phyloP scores from a whole-genome alignment of 2,113 vertebrate species.

The Bubalus kerabau region DNA sequence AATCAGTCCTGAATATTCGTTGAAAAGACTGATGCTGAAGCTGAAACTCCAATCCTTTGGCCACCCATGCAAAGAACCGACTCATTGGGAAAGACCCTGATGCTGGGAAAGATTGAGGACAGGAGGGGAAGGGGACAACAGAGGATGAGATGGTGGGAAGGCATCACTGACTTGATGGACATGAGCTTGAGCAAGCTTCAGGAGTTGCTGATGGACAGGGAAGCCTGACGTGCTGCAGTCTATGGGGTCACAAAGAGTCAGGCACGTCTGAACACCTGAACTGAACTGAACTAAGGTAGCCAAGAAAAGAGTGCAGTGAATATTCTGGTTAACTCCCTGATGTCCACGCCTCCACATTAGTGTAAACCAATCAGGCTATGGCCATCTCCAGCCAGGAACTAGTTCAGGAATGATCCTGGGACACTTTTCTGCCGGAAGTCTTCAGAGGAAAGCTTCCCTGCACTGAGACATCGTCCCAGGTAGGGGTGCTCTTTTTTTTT shows the following conservation, averaged over 20 bases:
- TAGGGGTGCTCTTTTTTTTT: neutral
- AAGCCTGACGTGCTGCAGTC: neutral
- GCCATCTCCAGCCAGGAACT: neutral
- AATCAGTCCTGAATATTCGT: no score
- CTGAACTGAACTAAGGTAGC: neutral
- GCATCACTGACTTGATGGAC: no score
- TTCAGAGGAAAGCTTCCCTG: neutral
- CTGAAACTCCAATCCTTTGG: no score
- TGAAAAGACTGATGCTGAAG: no score
- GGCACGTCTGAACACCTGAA: neutral
- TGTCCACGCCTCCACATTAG: rapidly evolving
- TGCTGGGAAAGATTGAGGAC: no score
- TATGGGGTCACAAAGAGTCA: neutral
- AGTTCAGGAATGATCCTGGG: neutral
- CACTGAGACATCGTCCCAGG: neutral
- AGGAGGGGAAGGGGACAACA: no score
- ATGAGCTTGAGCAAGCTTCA: no score
- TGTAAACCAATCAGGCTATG: neutral
- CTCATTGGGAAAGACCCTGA: no score
- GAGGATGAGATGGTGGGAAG: no score
- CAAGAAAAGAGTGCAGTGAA: neutral
- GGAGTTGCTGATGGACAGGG: neutral
- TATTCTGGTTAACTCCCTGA: neutral
- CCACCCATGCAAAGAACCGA: no score
- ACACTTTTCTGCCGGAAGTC: neutral